A percentile compares a stretch with the other conserved stretches of the same genome.
These are phyloP conservation scores for Morone saxatilis DNA, from an alignment of 2,113 vertebrate species.

Conservation along the genomic window DNA sequence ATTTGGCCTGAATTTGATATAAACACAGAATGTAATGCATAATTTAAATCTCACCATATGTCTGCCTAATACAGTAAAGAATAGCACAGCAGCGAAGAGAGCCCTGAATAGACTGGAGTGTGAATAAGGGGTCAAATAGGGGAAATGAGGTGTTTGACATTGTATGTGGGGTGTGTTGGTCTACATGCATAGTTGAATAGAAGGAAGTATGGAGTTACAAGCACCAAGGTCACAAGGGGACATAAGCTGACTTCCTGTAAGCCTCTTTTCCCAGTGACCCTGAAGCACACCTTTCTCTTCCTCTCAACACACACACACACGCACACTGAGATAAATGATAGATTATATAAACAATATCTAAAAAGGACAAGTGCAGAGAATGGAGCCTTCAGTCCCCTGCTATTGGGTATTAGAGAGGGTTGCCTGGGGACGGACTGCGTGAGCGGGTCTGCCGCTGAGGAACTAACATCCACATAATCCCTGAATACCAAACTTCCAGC, in stretches of 20 bases:
- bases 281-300: slow-evolving; percentile 44
- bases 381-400: slow-evolving; percentile 1
- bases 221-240: slow-evolving; percentile 67
- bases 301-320: slow-evolving; percentile 11
- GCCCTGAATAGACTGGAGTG: neutral
- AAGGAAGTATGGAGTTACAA: slow-evolving; percentile 70
- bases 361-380: slow-evolving; percentile 1
- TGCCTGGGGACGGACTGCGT: neutral
- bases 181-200: slow-evolving; percentile 69
- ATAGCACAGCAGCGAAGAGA: neutral
- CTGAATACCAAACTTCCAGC: slow-evolving; percentile 53
- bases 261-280: slow-evolving; percentile 57
- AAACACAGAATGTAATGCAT: neutral
- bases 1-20: neutral
- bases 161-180: slow-evolving; percentile 50
- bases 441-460: neutral
- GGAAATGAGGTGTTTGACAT: slow-evolving; percentile 57
- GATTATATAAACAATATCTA: neutral
- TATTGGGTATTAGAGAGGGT: neutral
- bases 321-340: slow-evolving; percentile 2
- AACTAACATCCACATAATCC: slow-evolving; percentile 34
- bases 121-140: slow-evolving; percentile 49
- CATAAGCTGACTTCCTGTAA: slow-evolving; percentile 73
- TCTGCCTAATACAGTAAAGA: neutral
- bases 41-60: neutral